Conservation (phyloP, 35 echinoderm and acorn worm species). For the Apostichopus californicus region DNA sequence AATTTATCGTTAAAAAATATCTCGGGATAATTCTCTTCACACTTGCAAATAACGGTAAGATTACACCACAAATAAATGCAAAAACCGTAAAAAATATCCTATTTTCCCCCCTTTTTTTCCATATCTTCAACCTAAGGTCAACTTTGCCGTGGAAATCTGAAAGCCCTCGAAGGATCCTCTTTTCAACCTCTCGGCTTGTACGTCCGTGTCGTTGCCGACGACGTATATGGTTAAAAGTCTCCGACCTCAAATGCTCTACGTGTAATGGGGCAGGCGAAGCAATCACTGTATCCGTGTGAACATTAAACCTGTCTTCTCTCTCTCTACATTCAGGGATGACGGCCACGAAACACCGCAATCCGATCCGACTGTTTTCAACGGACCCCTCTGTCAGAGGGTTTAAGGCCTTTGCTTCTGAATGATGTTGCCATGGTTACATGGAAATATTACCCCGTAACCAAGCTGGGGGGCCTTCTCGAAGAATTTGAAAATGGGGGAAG, state of each 20-base stretch:
- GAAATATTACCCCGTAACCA: conserved; percentile 58
- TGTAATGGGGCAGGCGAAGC: conserved; percentile 5
- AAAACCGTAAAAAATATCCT: neutral
- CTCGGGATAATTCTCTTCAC: too few relatives aligned
- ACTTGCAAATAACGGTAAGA: neutral
- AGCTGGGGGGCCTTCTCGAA: conserved; percentile 22
- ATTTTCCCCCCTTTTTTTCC: neutral
- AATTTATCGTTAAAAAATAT: too few relatives aligned
- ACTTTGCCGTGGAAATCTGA: neutral
- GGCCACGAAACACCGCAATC: conserved; percentile 1
- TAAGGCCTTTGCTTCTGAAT: conserved; percentile 19
- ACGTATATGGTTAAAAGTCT: neutral
- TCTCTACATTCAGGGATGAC: neutral
- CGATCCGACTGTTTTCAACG: conserved; percentile 29
- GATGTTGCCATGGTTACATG: conserved; percentile 45
- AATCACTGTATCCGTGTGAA: neutral
- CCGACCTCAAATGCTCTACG: neutral
- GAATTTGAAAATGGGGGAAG: conserved; percentile 55
- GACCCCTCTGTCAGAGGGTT: conserved; percentile 41
- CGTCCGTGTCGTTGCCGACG: neutral
- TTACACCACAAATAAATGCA: neutral
- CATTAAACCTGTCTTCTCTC: neutral
- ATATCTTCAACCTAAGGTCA: neutral
- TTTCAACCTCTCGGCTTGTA: neutral
- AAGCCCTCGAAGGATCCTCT: neutral